These are phyloP conservation scores for Lacanobia wlatinum DNA, from an alignment of 2,888 invertebrate genomes.

Conservation along the genomic window DNA sequence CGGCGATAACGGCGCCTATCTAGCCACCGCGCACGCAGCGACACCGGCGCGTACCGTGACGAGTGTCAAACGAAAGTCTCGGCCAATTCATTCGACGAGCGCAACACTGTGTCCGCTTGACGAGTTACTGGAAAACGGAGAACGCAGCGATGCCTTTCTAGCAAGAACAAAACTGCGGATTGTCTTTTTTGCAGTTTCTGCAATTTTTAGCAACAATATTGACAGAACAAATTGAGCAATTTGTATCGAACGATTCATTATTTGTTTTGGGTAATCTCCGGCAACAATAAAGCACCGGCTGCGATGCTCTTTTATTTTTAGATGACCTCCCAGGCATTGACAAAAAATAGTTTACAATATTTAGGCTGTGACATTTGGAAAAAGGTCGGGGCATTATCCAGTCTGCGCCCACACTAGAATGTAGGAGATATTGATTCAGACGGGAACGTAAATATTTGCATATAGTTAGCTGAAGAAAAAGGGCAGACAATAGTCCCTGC, in stretches of 20 bases:
- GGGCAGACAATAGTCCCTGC: slow-evolving; percentile 6
- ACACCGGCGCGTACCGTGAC: slow-evolving; percentile 62
- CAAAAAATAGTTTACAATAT: slow-evolving; percentile 38
- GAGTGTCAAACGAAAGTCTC: slow-evolving; percentile 44
- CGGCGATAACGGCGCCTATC: slow-evolving; percentile 81
- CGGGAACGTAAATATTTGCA: slow-evolving; percentile 20
- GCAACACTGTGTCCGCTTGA: slow-evolving; percentile 54
- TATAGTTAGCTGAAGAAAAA: slow-evolving; percentile 31
- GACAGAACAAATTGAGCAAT: not conserved
- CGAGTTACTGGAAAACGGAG: slow-evolving; percentile 47
- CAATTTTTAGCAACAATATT: slow-evolving; percentile 19
- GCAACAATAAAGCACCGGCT: not conserved
- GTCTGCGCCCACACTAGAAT: slow-evolving; percentile 1
- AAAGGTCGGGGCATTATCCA: slow-evolving; percentile 27
- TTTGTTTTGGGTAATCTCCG: not conserved
- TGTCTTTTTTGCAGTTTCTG: slow-evolving; percentile 26
- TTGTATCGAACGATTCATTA: slow-evolving; percentile 1
- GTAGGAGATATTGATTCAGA: slow-evolving; percentile 18
- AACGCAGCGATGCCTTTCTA: slow-evolving; percentile 42
- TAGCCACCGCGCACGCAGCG: slow-evolving; percentile 60
- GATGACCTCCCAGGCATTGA: slow-evolving; percentile 43
- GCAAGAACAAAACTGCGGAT: slow-evolving; percentile 31
- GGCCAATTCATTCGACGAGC: slow-evolving; percentile 31
- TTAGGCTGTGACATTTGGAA: slow-evolving; percentile 40
- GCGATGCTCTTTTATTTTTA: slow-evolving; percentile 36